These are phyloP conservation scores for Tetrax tetrax DNA, from an alignment of 2,113 vertebrate genomes.

Conservation along the genomic window DNA sequence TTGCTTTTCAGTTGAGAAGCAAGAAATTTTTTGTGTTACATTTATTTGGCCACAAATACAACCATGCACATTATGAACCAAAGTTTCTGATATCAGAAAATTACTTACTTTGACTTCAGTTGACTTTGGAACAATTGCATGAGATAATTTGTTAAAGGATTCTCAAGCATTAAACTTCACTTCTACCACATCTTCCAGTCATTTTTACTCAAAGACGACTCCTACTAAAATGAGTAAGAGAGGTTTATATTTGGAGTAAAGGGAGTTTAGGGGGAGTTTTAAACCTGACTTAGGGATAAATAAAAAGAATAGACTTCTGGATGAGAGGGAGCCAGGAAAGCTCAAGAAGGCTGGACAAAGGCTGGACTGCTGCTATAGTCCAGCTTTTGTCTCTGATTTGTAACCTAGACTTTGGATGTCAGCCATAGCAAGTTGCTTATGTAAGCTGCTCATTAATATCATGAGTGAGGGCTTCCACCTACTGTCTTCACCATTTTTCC, in stretches of 20 bases:
- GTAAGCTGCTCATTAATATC: neutral
- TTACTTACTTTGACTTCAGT: neutral
- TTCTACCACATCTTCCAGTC: neutral
- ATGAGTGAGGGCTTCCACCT: neutral
- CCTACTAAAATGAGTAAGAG: neutral
- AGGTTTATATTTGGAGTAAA: neutral
- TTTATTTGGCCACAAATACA: neutral
- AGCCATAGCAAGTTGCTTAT: neutral
- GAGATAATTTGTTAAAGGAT: neutral
- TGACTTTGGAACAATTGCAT: fast-evolving
- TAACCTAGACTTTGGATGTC: neutral
- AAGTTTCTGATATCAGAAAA: neutral
- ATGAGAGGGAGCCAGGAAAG: neutral
- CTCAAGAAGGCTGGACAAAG: neutral
- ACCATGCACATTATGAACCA: neutral
- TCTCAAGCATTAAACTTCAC: neutral
- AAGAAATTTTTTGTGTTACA: neutral
- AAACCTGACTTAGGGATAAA: neutral
- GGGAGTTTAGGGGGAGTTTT: neutral
- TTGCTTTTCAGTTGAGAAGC: neutral
- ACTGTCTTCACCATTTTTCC: neutral
- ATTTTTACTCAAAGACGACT: neutral
- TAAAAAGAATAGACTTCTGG: neutral
- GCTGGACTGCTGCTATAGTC: neutral
- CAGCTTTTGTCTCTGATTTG: neutral